These are phyloP conservation scores for Darevskia nairensis DNA, from an alignment of 2,797 vertebrate genomes.

Conservation along the genomic window DNA sequence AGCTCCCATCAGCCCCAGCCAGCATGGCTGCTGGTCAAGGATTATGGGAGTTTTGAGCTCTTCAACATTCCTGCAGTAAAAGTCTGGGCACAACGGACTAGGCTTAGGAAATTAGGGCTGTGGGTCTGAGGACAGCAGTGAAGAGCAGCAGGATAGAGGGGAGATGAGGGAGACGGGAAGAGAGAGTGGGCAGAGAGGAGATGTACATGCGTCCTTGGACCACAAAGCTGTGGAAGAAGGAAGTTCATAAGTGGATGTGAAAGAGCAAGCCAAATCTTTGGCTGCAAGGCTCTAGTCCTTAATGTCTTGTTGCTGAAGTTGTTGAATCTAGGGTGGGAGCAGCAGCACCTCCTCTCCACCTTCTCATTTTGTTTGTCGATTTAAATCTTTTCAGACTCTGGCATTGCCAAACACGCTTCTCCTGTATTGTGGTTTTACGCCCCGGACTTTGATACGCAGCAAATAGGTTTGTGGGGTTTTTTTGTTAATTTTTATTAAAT, in stretches of 20 bases:
- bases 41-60: too few species aligned
- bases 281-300: background rate
- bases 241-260: background rate
- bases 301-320: background rate
- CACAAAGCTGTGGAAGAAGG: background rate
- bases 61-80: background rate
- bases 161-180: background rate
- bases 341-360: rapidly evolving
- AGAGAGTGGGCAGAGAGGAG: background rate
- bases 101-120: too few species aligned
- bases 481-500: background rate
- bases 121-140: background rate
- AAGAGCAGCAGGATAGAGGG: background rate
- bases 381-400: constrained; percentile 68
- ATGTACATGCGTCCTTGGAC: too few species aligned
- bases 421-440: constrained; percentile 81
- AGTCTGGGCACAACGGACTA: too few species aligned
- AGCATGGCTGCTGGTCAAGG: too few species aligned
- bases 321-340: background rate
- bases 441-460: constrained; percentile 53
- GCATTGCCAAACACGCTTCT: constrained; percentile 62
- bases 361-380: rapidly evolving
- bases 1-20: too few species aligned
- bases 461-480: constrained; percentile 65
- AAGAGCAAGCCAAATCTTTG: background rate